Evolutionary conservation across 2,888 invertebrate genomes (phyloP).

Genomic region (Drosophila percnosoma): DNA sequence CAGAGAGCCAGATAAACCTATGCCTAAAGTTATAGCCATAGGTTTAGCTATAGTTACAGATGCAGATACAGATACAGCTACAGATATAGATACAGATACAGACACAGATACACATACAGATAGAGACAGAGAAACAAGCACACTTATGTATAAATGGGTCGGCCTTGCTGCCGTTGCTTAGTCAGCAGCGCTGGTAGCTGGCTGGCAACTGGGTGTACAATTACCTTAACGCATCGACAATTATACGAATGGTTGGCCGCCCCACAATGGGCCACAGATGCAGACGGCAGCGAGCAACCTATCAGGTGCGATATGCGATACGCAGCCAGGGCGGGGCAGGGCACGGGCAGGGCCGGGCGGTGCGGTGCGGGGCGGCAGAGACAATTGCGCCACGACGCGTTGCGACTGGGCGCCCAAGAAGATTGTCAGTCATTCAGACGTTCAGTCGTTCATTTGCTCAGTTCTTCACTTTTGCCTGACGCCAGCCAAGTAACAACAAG

Average conservation of each 20-base stretch:
- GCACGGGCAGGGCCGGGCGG: background rate
- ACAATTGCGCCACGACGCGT: constrained; percentile 77
- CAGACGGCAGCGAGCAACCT: constrained; percentile 41
- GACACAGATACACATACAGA: background rate
- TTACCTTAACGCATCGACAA: constrained; percentile 85
- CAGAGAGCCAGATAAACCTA: background rate
- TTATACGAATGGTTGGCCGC: constrained; percentile 84
- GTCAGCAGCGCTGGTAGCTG: constrained; percentile 17
- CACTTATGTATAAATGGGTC: constrained; percentile 48
- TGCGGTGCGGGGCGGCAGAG: constrained; percentile 45
- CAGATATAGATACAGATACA: constrained; percentile 26
- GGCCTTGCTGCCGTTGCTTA: constrained; percentile 62
- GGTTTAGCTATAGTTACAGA: background rate
- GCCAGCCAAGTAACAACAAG: constrained; percentile 26
- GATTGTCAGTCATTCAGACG: constrained; percentile 56
- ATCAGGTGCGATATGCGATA: constrained; percentile 83
- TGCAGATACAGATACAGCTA: background rate
- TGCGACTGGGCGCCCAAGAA: constrained; percentile 79
- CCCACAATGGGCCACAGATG: constrained; percentile 36
- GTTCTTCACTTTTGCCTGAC: constrained; percentile 32
- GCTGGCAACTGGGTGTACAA: constrained; percentile 80
- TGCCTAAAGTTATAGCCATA: background rate
- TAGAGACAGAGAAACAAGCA: constrained; percentile 4
- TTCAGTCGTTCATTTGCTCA: constrained; percentile 23
- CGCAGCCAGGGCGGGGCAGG: constrained; percentile 49